Percentiles rank a stretch among this genome's conserved stretches.
Conservation (phyloP, 2,888 invertebrate species). For the Meta bourneti region DNA sequence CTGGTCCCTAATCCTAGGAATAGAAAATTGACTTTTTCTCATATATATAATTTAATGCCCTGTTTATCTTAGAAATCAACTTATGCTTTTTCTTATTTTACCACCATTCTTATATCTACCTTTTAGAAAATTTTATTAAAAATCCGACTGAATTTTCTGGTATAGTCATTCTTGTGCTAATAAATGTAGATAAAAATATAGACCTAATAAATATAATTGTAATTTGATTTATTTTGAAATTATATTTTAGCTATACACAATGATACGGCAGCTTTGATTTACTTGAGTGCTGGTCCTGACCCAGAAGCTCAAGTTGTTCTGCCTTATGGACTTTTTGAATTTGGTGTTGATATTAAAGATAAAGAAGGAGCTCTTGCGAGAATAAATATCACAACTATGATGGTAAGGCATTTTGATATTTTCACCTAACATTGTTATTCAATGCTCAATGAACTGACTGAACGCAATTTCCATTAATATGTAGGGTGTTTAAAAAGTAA, state of each 20-base stretch:
- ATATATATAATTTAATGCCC: too few species aligned
- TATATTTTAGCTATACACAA: constrained; percentile 72
- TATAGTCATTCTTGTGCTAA: too few species aligned
- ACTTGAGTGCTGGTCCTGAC: constrained; percentile 78
- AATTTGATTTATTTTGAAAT: too few species aligned
- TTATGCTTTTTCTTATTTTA: too few species aligned
- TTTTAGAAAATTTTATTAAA: not conserved
- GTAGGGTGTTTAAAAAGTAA: not conserved
- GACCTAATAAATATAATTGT: too few species aligned
- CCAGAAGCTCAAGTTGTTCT: constrained; percentile 76
- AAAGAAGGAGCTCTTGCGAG: constrained; percentile 78
- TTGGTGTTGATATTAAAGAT: constrained; percentile 78
- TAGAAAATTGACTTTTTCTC: too few species aligned
- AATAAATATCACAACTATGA: constrained; percentile 77
- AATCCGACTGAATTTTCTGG: too few species aligned
- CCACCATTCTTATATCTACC: too few species aligned
- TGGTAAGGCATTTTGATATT: constrained; percentile 64
- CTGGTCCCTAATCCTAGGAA: too few species aligned
- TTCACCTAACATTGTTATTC: not conserved
- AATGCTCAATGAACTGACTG: not conserved
- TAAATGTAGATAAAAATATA: too few species aligned
- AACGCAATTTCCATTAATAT: not conserved
- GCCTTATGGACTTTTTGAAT: constrained; percentile 78
- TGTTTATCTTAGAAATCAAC: too few species aligned
- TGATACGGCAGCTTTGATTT: constrained; percentile 76